These are phyloP conservation scores for Falco rusticolus DNA, from an alignment of 2,797 vertebrate species.

Conservation along the genomic window DNA sequence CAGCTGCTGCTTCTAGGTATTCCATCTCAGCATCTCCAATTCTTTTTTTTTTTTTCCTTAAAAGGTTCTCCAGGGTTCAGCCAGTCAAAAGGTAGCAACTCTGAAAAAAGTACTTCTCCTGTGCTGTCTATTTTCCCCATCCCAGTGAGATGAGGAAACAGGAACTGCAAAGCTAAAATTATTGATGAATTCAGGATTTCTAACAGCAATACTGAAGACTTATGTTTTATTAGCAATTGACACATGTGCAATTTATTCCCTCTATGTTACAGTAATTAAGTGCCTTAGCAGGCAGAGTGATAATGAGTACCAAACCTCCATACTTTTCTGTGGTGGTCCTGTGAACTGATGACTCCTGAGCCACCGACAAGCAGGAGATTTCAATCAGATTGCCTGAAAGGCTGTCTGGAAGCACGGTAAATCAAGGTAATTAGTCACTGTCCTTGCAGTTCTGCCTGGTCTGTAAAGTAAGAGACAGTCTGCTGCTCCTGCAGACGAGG, in stretches of 20 bases:
- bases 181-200: background rate
- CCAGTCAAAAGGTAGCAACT: accelerated
- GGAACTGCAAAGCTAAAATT: background rate
- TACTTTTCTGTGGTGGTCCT: background rate
- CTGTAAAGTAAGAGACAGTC: slow-evolving; percentile 76
- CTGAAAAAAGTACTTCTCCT: background rate
- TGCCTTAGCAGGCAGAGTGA: background rate
- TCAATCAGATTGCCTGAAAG: slow-evolving; percentile 84
- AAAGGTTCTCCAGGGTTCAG: background rate
- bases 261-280: background rate
- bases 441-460: slow-evolving; percentile 80
- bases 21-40: background rate
- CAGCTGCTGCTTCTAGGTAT: background rate
- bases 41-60: background rate
- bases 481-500: background rate
- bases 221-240: background rate
- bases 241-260: background rate
- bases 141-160: background rate
- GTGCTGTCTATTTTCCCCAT: background rate
- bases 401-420: slow-evolving; percentile 81
- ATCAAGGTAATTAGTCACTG: slow-evolving; percentile 89
- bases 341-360: slow-evolving; percentile 63
- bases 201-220: background rate
- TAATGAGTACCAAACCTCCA: background rate
- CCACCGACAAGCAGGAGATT: slow-evolving; percentile 81